A percentile compares a stretch with the other conserved stretches of the same genome.
phyloP scores from a whole-genome alignment of 2,888 invertebrate genomes.

The Ophion ventricosus region DNA sequence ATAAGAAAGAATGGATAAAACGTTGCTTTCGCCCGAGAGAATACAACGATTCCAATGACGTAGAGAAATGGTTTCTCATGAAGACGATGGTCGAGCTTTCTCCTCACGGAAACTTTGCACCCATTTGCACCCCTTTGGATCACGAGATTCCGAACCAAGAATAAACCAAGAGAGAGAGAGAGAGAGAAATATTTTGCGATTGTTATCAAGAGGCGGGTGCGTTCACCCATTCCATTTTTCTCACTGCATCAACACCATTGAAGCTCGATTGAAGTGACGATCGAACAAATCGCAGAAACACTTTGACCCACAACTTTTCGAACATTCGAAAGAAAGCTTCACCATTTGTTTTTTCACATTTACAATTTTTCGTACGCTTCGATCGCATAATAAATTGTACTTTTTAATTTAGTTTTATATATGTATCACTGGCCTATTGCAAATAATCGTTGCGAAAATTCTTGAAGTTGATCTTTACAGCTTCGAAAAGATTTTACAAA shows the following conservation, averaged over 20 bases:
- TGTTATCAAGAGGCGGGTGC: constrained; percentile 22
- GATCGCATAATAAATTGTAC: too few species aligned
- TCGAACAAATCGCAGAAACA: not conserved
- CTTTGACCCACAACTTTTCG: too few species aligned
- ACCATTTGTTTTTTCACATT: too few species aligned
- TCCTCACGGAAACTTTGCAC: constrained; percentile 1
- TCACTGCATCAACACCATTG: not conserved
- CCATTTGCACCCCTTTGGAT: not conserved
- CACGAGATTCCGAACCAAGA: constrained; percentile 18
- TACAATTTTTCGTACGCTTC: too few species aligned
- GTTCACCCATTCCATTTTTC: not conserved
- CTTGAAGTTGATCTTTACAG: too few species aligned
- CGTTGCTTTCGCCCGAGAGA: constrained; percentile 21
- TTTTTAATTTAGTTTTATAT: too few species aligned
- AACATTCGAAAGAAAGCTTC: too few species aligned
- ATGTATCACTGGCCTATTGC: too few species aligned
- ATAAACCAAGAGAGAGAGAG: constrained; percentile 8
- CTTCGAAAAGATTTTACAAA: too few species aligned
- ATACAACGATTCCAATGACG: constrained; percentile 20
- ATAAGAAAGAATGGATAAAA: constrained; percentile 28
- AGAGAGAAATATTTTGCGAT: constrained; percentile 5
- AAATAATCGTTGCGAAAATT: too few species aligned
- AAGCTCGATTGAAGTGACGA: constrained; percentile 1
- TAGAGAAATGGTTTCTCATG: not conserved
- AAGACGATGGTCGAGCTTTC: constrained; percentile 3